Conservation (phyloP, 2,888 invertebrate species). For the Troides oblongomaculatus region DNA sequence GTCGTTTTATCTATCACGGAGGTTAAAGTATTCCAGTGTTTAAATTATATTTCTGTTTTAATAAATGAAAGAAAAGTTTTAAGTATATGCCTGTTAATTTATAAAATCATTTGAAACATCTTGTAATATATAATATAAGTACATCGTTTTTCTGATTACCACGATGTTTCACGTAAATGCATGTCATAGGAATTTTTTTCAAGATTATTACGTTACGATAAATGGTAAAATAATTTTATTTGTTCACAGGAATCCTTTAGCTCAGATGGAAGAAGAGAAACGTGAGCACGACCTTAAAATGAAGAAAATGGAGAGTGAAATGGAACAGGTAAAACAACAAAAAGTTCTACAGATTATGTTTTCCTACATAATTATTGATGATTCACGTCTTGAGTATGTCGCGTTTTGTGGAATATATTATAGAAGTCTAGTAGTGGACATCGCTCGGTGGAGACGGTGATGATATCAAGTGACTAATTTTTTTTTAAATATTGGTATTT, state of each 20-base stretch:
- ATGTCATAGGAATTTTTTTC: neutral
- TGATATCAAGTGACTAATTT: too few relatives aligned
- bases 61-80: too few relatives aligned
- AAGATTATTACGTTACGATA: neutral
- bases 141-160: neutral
- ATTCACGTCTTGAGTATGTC: too few relatives aligned
- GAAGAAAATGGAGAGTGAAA: conserved; percentile 99
- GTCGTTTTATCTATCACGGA: too few relatives aligned
- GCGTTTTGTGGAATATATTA: too few relatives aligned
- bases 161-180: neutral
- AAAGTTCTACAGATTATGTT: too few relatives aligned
- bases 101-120: neutral
- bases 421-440: too few relatives aligned
- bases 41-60: too few relatives aligned
- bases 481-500: too few relatives aligned
- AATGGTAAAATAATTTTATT: conserved; percentile 32
- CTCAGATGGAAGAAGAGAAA: conserved; percentile 99
- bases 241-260: conserved; percentile 93
- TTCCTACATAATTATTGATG: too few relatives aligned
- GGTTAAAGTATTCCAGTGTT: too few relatives aligned
- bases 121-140: neutral
- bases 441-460: too few relatives aligned
- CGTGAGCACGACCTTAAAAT: conserved; percentile 97
- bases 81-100: neutral
- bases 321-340: conserved; percentile 88